Base-by-base conservation (phyloP, 2,888 invertebrate species). In the Drosophila neotestacea region DNA sequence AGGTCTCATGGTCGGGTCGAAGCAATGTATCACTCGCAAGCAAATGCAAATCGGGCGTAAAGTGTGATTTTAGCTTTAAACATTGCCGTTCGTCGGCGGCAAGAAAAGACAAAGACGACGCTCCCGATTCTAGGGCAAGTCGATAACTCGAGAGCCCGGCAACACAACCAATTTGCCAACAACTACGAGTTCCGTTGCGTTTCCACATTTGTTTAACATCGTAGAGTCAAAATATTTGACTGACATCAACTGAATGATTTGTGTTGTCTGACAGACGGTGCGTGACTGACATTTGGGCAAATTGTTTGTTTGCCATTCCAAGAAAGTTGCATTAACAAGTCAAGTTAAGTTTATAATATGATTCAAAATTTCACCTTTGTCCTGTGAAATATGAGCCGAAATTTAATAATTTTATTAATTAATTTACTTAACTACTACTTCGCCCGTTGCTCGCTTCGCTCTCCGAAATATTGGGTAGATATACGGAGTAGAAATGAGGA, bases 41-140 rank as follows among this genome's bases (percentile, higher is more conserved):
- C 73, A 81, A 86, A 85, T 81, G 85, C 76, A 89, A 88, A 89
- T 89, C 78, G 69, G 74, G 65, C 86, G 76, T 73, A 71, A 90
- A 82, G 89, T 90, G 89, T 80, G 86, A 89, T 72, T 78, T 90
- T 61, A 64, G 52, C 68, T 74, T 77, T 73, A 73, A 67, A 47
- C 56, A 67, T 55, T 50, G 61, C 32, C 68, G 64, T 47, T 58
- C 36, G 66, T 44, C 54, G 80, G 68, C 78, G 62, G 61, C 60
- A 62, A 58, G 47, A 73, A 66, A 16, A 74, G 30, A 62, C 51
- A 42, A 54, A 55, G 13, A 9, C 38, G 10, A 60, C 65, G 70
- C 76, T 70, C 67, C 67, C 81, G 81, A 85, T 83, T 72, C 81
- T 80, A 50, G 69, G 64, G 55, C 77, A 70, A 48, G 32, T 55